Evolutionary conservation across 2,888 invertebrate species (phyloP), one percentile per base, ranked within the genome.

Genomic region (Mesoligia furuncula): DNA sequence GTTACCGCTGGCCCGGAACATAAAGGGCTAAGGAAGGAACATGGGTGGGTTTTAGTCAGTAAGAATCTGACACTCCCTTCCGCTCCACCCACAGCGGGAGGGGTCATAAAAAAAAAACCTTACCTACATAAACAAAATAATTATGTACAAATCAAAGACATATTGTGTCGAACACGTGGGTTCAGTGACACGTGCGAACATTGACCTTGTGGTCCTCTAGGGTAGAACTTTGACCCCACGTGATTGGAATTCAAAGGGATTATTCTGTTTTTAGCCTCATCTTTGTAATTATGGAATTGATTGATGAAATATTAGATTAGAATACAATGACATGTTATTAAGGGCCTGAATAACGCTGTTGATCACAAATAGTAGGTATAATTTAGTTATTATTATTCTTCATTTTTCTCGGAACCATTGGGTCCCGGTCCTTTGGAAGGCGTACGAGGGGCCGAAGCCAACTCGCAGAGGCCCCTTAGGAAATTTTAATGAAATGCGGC

Each of bases 181-280:
- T 65, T 54, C 84, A 5, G 48, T 79, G 59, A 65, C 84, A 61
- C 15, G 36, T 51, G 13, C 65, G 84, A 24, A 11, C 73, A 24
- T 73, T 81, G 68, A 65, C 39, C 31, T 66, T 31, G 42, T 61
- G 61, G 68, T 61, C 27, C 11, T 45, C 20, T 4, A 42, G 57
- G 61, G 62, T 24, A 31, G 59, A 69, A 42, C 73, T 72, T 72
- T 69, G 84, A 67, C 51, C 68, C 51, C 17, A 45, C 15, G 13
- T 65, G 73, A 81, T 79, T 73, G 31, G 39, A 24, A 48, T 61
- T 54, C 45, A 15, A 72, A 39, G 15, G 31, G 57, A 70, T 57
- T 79, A 80, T 73, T 81, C 72, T 82, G 61, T 70, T 61, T 69
- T 20, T 39, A 57, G 13, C 9, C 27, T 59, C 66, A 80, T 66